phyloP scores from a whole-genome alignment of 2,113 vertebrate genomes.

The Sigmodon hispidus region DNA sequence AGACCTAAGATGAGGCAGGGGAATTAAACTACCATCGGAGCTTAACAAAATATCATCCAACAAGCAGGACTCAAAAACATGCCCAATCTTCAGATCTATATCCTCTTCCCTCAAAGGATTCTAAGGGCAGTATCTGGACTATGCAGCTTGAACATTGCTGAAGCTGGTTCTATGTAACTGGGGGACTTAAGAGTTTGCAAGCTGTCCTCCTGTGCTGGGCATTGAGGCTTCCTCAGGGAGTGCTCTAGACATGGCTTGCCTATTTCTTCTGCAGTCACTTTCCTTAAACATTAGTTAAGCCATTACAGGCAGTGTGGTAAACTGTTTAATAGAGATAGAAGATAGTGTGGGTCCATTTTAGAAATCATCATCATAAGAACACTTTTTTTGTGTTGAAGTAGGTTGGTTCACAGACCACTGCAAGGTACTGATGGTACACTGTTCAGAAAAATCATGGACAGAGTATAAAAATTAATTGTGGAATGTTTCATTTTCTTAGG shows the following conservation, averaged over 20 bases:
- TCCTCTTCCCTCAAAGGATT: not conserved
- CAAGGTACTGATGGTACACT: constrained; percentile 42
- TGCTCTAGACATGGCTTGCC: not conserved
- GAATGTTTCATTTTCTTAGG: constrained; percentile 62
- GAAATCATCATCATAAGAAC: constrained; percentile 17
- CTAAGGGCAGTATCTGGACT: not conserved
- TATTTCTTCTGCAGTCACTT: not conserved
- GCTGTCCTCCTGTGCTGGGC: too few species aligned
- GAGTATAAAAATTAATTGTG: constrained; percentile 75
- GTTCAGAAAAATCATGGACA: constrained; percentile 62
- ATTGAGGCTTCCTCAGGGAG: not conserved
- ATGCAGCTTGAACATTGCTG: not conserved
- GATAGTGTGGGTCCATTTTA: not conserved
- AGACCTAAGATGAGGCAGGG: not conserved
- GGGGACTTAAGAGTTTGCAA: not conserved
- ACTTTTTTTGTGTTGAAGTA: not conserved
- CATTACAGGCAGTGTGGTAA: not conserved
- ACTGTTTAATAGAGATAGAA: not conserved
- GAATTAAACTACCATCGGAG: not conserved
- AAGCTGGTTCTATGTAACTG: not conserved
- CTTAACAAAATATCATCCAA: not conserved
- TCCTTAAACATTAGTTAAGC: not conserved
- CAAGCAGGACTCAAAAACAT: constrained; percentile 12
- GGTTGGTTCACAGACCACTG: constrained; percentile 62
- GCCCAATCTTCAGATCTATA: not conserved